Evolutionary conservation across 2,888 invertebrate species (phyloP).

Genomic region (Nudaria mundana): DNA sequence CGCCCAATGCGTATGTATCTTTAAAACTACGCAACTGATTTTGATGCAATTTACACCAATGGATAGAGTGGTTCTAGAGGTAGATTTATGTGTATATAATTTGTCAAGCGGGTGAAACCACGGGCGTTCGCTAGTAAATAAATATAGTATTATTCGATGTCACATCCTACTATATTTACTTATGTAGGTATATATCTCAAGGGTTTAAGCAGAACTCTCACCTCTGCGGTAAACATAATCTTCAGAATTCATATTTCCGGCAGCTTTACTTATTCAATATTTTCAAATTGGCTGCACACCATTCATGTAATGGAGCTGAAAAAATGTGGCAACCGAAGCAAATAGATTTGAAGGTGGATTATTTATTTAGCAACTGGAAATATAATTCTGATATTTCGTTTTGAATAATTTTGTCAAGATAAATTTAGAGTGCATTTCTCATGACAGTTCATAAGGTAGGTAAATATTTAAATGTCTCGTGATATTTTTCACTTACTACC

Average conservation of each 20-base stretch:
- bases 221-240: conserved; percentile 28
- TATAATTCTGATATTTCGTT: conserved; percentile 39
- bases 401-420: conserved; percentile 20
- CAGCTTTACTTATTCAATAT: conserved; percentile 75
- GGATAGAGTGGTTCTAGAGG: too few relatives aligned
- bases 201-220: too few relatives aligned
- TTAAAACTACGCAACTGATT: too few relatives aligned
- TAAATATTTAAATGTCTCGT: not conserved
- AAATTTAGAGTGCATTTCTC: not conserved
- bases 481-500: not conserved
- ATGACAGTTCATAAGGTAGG: too few relatives aligned
- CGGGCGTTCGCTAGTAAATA: too few relatives aligned
- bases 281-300: conserved; percentile 71
- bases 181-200: too few relatives aligned
- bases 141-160: too few relatives aligned
- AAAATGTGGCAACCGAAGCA: conserved; percentile 62
- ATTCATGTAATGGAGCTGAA: conserved; percentile 66
- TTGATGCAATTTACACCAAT: too few relatives aligned
- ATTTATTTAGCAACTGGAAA: conserved; percentile 64
- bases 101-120: too few relatives aligned
- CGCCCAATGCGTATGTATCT: too few relatives aligned
- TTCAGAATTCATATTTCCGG: conserved; percentile 58
- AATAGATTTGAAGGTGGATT: conserved; percentile 69
- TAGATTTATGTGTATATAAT: too few relatives aligned
- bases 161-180: too few relatives aligned